Evolutionary conservation across 2,113 vertebrate genomes (phyloP).

Genomic region (Condylura cristata): DNA sequence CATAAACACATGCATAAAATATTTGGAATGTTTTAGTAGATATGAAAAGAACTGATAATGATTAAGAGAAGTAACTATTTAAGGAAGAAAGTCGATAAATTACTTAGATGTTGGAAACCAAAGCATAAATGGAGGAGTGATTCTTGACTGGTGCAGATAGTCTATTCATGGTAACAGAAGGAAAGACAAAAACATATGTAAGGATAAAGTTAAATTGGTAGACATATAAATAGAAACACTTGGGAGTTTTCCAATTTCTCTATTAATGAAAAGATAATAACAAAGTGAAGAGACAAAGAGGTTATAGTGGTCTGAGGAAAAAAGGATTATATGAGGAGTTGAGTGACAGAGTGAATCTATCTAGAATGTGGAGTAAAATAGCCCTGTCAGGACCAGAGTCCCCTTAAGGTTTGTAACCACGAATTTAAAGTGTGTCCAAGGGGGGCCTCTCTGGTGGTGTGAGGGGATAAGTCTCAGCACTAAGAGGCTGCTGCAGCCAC

Average conservation of each 20-base stretch:
- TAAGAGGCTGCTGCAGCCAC: no score
- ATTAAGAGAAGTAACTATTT: not conserved
- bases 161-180: not conserved
- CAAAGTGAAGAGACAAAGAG: not conserved
- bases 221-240: not conserved
- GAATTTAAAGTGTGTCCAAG: slow-evolving; percentile 41
- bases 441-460: no score
- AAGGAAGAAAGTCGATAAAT: not conserved
- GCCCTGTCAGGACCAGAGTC: not conserved
- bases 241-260: not conserved
- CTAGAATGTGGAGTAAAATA: not conserved
- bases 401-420: slow-evolving; percentile 22
- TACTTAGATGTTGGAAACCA: not conserved
- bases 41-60: not conserved
- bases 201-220: not conserved
- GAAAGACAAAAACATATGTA: not conserved
- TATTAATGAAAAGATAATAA: not conserved
- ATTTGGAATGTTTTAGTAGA: not conserved
- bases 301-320: not conserved
- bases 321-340: not conserved
- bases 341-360: not conserved
- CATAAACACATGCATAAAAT: not conserved
- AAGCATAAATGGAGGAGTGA: not conserved
- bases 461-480: no score
- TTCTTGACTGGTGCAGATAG: not conserved